Evolutionary conservation across 2,797 vertebrate genomes (phyloP).

Genomic region (Poecilia picta): DNA sequence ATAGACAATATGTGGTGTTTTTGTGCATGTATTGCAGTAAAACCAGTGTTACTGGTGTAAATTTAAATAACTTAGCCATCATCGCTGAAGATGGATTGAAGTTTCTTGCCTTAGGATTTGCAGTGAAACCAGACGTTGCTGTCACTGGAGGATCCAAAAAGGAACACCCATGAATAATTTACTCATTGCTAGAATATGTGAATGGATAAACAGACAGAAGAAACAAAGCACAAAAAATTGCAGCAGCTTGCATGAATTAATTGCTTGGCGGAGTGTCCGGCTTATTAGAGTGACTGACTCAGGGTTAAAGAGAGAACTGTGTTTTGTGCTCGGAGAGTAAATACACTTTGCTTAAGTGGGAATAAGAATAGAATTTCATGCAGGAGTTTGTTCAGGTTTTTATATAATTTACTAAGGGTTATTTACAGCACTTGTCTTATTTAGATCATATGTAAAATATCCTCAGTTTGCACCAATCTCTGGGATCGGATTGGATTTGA

Average conservation of each 20-base stretch:
- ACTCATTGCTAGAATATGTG: slow-evolving; percentile 58
- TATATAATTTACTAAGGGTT: slow-evolving; percentile 12
- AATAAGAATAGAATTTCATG: slow-evolving; percentile 22
- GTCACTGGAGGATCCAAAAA: slow-evolving; percentile 49
- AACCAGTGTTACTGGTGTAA: neutral
- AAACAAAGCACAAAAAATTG: slow-evolving; percentile 69
- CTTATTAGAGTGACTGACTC: slow-evolving; percentile 34
- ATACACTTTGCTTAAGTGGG: neutral
- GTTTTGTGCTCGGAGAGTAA: slow-evolving; percentile 4
- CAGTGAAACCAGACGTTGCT: slow-evolving; percentile 42
- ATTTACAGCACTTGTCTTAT: slow-evolving; percentile 15
- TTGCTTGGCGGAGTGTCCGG: slow-evolving; percentile 12
- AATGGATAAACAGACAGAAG: slow-evolving; percentile 64
- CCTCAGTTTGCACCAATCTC: neutral
- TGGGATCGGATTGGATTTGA: neutral
- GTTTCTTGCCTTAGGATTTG: slow-evolving; percentile 25
- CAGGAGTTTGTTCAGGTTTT: slow-evolving; percentile 23
- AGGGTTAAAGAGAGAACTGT: slow-evolving; percentile 28
- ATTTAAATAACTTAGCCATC: neutral
- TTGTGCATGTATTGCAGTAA: neutral
- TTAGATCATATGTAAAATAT: slow-evolving; percentile 8
- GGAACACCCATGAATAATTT: slow-evolving; percentile 71
- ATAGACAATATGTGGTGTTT: neutral
- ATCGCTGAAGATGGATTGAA: slow-evolving; percentile 19
- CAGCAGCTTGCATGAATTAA: slow-evolving; percentile 57